phyloP scores from a whole-genome alignment of 2,797 vertebrate genomes.

The Sebastes itinus region DNA sequence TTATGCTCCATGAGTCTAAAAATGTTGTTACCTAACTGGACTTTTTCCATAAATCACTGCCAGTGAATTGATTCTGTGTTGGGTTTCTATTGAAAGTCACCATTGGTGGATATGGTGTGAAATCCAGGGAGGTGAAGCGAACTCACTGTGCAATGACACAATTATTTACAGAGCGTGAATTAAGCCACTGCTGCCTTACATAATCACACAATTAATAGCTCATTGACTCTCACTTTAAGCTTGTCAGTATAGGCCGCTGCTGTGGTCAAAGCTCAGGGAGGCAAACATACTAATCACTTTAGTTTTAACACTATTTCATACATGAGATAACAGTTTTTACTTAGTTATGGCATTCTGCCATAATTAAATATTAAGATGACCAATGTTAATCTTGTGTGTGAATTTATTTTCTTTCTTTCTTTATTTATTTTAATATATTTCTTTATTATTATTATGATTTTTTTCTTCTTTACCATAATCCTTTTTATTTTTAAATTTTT shows the following conservation, averaged over 20 bases:
- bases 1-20: neutral
- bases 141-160: slow-evolving; percentile 44
- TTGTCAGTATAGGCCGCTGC: neutral
- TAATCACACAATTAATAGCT: slow-evolving; percentile 21
- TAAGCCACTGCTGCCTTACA: slow-evolving; percentile 22
- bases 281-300: neutral
- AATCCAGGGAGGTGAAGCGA: slow-evolving; percentile 31
- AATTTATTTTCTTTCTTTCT: no score
- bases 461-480: no score
- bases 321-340: neutral
- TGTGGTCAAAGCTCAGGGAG: neutral
- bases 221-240: neutral
- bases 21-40: neutral
- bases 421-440: no score
- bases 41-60: neutral
- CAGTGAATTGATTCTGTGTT: neutral
- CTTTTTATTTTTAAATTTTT: no score
- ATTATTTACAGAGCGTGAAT: slow-evolving; percentile 53
- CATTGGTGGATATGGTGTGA: slow-evolving; percentile 17
- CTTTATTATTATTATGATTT: no score
- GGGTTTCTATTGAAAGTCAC: neutral
- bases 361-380: neutral
- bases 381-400: no score
- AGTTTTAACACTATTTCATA: neutral
- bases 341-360: neutral